Percentiles rank a stretch among this genome's conserved stretches.
Conservation (phyloP, 2,113 vertebrate species). For the Neogobius melanostomus region DNA sequence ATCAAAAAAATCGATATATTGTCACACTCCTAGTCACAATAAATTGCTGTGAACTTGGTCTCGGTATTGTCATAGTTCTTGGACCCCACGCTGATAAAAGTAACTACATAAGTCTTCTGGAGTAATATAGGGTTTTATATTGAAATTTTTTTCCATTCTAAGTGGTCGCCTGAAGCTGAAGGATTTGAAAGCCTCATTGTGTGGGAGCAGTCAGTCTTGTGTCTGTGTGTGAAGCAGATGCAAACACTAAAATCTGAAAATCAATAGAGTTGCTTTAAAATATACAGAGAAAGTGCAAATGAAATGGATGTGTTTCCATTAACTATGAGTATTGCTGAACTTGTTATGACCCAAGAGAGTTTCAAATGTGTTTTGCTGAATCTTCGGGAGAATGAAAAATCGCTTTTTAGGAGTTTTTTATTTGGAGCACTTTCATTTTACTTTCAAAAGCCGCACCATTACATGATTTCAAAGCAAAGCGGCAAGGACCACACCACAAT, state of each 20-base stretch:
- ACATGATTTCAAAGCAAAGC: no score
- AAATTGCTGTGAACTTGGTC: no score
- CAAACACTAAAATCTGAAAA: background rate
- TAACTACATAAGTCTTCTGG: slow-evolving; percentile 12
- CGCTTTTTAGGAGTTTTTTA: no score
- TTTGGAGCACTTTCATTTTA: no score
- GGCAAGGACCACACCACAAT: no score
- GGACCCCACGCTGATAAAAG: slow-evolving; percentile 16
- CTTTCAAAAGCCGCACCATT: no score
- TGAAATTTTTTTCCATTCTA: background rate
- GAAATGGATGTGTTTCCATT: background rate
- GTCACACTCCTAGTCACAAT: no score
- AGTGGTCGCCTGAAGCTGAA: slow-evolving; percentile 19
- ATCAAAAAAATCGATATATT: no score
- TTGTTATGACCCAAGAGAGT: background rate
- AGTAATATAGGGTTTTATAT: background rate
- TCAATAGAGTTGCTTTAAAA: background rate
- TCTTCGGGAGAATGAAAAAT: no score
- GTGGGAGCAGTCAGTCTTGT: background rate
- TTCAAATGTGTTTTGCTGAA: background rate
- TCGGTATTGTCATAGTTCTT: background rate
- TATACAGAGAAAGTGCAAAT: no score
- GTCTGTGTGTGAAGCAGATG: background rate
- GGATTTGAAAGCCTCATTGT: slow-evolving; percentile 11
- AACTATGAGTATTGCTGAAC: background rate